These are phyloP conservation scores for Octonoba sinensis DNA, from an alignment of 2,888 invertebrate species.

Conservation along the genomic window DNA sequence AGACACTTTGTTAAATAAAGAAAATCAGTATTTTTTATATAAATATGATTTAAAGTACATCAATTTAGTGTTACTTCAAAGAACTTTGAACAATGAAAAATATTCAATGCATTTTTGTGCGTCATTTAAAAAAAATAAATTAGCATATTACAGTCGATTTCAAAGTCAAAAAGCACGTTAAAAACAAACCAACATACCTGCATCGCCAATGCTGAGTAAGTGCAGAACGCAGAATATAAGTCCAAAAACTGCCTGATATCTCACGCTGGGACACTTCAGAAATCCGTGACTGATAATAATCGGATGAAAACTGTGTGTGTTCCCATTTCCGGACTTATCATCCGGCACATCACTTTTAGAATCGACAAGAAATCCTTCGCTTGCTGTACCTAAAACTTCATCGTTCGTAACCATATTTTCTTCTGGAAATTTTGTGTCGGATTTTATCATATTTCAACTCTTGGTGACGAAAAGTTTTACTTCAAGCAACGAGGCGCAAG, in stretches of 20 bases:
- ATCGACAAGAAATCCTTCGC: conserved; percentile 22
- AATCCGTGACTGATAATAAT: conserved; percentile 21
- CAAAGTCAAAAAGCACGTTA: too few relatives aligned
- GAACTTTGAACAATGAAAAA: too few relatives aligned
- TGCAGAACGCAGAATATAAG: conserved; percentile 34
- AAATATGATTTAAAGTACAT: too few relatives aligned
- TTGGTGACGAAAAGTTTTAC: not conserved
- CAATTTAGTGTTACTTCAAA: too few relatives aligned
- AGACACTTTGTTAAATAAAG: too few relatives aligned
- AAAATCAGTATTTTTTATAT: too few relatives aligned
- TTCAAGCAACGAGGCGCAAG: not conserved
- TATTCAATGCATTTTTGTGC: too few relatives aligned
- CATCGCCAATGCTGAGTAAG: conserved; percentile 37
- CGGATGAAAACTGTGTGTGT: conserved; percentile 1
- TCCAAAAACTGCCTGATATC: conserved; percentile 33
- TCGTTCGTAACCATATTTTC: conserved; percentile 31
- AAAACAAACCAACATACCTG: conserved; percentile 27
- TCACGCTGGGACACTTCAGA: conserved; percentile 25
- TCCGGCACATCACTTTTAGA: conserved; percentile 9
- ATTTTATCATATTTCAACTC: conserved; percentile 20
- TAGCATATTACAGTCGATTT: too few relatives aligned
- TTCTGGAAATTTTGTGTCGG: not conserved
- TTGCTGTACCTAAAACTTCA: conserved; percentile 10
- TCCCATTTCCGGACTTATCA: conserved; percentile 1
- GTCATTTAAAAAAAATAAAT: too few relatives aligned